Evolutionary conservation across 2,113 vertebrate species (phyloP).

Genomic region (Ptilorrhoa leucosticta): DNA sequence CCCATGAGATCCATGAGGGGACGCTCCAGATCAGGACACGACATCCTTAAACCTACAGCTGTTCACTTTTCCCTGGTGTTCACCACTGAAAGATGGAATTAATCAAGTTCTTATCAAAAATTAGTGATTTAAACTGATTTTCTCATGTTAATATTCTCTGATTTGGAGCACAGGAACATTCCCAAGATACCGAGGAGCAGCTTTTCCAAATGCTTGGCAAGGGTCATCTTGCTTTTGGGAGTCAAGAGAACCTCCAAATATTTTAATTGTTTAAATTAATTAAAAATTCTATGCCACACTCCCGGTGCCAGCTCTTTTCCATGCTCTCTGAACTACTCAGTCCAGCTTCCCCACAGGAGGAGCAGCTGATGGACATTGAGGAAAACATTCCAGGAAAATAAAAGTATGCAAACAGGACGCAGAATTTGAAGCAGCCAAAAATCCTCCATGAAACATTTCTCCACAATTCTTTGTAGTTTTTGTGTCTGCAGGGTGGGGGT

Average conservation of each 20-base stretch:
- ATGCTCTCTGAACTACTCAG: not conserved
- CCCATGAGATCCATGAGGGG: not conserved
- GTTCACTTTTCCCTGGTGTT: not conserved
- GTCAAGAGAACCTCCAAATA: not conserved
- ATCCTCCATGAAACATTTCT: not conserved
- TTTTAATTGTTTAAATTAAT: not conserved
- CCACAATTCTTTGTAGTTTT: not conserved
- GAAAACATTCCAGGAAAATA: not conserved
- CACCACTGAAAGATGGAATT: not conserved
- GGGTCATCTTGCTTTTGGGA: not conserved
- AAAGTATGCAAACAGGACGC: accelerated
- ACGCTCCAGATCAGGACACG: not conserved
- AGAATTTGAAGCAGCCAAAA: not conserved
- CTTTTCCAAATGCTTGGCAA: not conserved
- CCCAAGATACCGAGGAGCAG: not conserved
- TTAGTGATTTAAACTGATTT: not conserved
- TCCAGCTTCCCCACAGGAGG: not conserved
- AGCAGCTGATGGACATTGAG: not conserved
- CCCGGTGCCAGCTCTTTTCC: not conserved
- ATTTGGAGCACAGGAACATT: not conserved
- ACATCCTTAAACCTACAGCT: not conserved
- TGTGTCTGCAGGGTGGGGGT: not conserved
- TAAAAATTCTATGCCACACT: not conserved
- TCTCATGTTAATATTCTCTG: not conserved
- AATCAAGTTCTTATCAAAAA: not conserved